A percentile compares a stretch with the other conserved stretches of the same genome.
These are phyloP conservation scores for Eira barbara DNA, from an alignment of 2,113 vertebrate genomes.

Conservation along the genomic window DNA sequence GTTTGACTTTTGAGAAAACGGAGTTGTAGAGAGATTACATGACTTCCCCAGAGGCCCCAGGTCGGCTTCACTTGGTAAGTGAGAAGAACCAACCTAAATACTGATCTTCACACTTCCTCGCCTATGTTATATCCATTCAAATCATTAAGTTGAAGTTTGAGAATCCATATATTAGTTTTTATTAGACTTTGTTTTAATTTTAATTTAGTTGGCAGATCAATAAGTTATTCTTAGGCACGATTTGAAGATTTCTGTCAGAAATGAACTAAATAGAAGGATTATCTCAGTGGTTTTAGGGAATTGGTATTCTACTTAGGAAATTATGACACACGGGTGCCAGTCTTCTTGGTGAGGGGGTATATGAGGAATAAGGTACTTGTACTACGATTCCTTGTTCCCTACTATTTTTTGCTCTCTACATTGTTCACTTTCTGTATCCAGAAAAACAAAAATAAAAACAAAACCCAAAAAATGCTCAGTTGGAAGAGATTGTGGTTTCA, in stretches of 20 bases:
- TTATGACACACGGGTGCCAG: not conserved
- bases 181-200: not conserved
- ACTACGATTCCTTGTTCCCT: not conserved
- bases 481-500: not conserved
- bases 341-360: not conserved
- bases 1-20: not conserved
- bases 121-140: not conserved
- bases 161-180: not conserved
- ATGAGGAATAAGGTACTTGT: not conserved
- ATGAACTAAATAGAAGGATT: not conserved
- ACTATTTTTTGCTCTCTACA: not conserved
- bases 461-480: not conserved
- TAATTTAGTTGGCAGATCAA: not conserved
- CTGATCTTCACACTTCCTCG: not conserved
- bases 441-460: not conserved
- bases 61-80: not conserved
- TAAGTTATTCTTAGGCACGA: not conserved
- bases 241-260: constrained; percentile 28
- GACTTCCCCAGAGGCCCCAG: not conserved
- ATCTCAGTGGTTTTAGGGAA: not conserved
- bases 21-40: not conserved
- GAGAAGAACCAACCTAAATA: not conserved
- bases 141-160: not conserved
- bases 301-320: not conserved
- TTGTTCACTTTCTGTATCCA: not conserved